phyloP scores from a whole-genome alignment of 2,113 vertebrate species.

The Oplegnathus fasciatus region DNA sequence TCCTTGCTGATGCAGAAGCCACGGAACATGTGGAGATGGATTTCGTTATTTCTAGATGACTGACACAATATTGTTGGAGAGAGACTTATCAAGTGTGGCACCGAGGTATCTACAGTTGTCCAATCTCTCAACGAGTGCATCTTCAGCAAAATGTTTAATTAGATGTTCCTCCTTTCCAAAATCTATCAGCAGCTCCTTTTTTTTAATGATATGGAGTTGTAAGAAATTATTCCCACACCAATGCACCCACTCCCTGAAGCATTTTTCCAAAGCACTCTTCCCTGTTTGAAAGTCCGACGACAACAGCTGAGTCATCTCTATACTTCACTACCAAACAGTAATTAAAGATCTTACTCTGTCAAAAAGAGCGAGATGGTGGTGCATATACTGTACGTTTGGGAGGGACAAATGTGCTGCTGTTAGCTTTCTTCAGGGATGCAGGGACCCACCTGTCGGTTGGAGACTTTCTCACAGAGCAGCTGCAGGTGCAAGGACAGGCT shows the following conservation, averaged over 20 bases:
- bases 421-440: not conserved
- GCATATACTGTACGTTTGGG: too few relatives aligned
- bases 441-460: not conserved
- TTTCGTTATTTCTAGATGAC: not conserved
- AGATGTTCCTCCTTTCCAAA: slow-evolving; percentile 12
- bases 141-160: slow-evolving; percentile 46
- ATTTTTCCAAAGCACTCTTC: not conserved
- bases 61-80: not conserved
- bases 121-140: not conserved
- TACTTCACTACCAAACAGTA: slow-evolving; percentile 20
- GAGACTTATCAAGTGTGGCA: not conserved
- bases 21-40: not conserved
- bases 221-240: slow-evolving; percentile 27
- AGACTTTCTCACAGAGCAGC: not conserved
- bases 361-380: not conserved
- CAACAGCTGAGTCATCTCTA: slow-evolving; percentile 56
- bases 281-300: slow-evolving; percentile 22
- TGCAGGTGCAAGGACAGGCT: not conserved
- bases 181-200: slow-evolving; percentile 11
- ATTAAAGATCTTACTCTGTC: slow-evolving; percentile 31
- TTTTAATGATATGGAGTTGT: slow-evolving; percentile 24
- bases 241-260: slow-evolving; percentile 5
- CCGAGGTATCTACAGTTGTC: slow-evolving; percentile 3
- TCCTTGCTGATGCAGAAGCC: not conserved
- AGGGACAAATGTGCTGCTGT: not conserved